Percentiles rank a stretch among this genome's conserved stretches.
These are phyloP conservation scores for Catamblyrhynchus diadema DNA, from an alignment of 2,797 vertebrate species.

Conservation along the genomic window DNA sequence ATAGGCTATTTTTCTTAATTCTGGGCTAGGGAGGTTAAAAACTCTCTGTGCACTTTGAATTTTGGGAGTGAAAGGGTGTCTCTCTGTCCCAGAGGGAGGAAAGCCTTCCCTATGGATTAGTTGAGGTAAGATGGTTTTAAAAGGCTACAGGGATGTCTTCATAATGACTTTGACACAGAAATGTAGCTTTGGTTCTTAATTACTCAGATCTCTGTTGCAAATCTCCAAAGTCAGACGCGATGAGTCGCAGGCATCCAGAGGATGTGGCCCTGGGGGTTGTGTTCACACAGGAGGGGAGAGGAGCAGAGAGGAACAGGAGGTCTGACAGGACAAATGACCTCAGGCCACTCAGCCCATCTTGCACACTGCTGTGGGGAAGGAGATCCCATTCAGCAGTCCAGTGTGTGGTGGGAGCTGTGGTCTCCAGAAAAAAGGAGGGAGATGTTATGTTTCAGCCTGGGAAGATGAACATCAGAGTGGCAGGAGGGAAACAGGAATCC, in stretches of 20 bases:
- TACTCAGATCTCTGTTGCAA: background rate
- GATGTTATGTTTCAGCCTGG: background rate
- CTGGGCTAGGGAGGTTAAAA: background rate
- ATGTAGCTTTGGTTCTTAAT: slow-evolving; percentile 5
- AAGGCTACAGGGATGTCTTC: background rate
- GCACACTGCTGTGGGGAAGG: background rate
- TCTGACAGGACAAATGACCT: background rate
- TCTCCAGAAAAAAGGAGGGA: background rate
- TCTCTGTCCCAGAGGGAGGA: background rate
- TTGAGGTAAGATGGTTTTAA: background rate
- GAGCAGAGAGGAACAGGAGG: background rate
- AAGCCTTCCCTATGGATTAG: background rate
- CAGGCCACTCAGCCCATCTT: background rate
- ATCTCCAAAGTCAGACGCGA: background rate
- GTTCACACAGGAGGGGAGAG: background rate
- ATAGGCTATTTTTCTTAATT: background rate
- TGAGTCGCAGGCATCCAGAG: background rate
- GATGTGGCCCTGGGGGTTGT: background rate
- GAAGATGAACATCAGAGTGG: background rate
- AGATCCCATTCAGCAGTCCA: background rate
- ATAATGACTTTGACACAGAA: slow-evolving; percentile 19
- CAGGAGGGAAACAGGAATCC: background rate
- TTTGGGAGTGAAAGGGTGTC: background rate
- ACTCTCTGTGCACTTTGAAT: background rate
- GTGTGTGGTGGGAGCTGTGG: accelerated